These are phyloP conservation scores for Drosophila pallidifrons DNA, from an alignment of 1,140 invertebrate genomes.

Conservation along the genomic window DNA sequence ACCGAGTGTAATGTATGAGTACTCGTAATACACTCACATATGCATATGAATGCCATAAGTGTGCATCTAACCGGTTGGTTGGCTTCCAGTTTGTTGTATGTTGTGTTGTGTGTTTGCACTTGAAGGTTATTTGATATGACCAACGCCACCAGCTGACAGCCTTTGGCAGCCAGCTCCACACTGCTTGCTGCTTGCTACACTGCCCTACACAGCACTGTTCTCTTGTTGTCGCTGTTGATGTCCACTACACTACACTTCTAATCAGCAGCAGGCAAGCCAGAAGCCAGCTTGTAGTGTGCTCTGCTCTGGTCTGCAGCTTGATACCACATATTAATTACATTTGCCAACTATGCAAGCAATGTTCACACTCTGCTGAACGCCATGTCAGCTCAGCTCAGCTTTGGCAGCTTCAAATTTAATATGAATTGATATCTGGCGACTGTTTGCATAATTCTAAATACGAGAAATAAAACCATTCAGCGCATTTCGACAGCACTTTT, in stretches of 20 bases:
- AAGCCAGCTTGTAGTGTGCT: constrained; percentile 32
- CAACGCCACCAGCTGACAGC: constrained; percentile 35
- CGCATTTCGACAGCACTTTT: not conserved
- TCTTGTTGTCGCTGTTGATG: not conserved
- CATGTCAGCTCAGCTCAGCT: not conserved
- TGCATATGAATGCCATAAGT: constrained; percentile 32
- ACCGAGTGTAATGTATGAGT: constrained; percentile 12
- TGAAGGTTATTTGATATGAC: constrained; percentile 76
- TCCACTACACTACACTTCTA: constrained; percentile 7
- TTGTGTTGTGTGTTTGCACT: constrained; percentile 34
- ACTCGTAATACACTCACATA: not conserved
- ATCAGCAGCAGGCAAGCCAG: constrained; percentile 31
- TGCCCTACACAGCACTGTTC: not conserved
- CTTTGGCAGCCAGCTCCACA: constrained; percentile 35
- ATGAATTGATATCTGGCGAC: constrained; percentile 24
- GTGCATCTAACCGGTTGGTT: constrained; percentile 68
- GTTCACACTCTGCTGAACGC: constrained; percentile 36
- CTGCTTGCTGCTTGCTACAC: constrained; percentile 12
- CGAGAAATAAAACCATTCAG: not conserved
- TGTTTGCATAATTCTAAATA: constrained; percentile 10
- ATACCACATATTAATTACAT: constrained; percentile 56
- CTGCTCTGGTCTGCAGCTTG: not conserved
- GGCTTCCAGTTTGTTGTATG: constrained; percentile 42
- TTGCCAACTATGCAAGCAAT: constrained; percentile 47
- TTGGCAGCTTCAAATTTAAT: constrained; percentile 23